Conservation (phyloP, 1,140 invertebrate species). For the Tenebrio molitor region DNA sequence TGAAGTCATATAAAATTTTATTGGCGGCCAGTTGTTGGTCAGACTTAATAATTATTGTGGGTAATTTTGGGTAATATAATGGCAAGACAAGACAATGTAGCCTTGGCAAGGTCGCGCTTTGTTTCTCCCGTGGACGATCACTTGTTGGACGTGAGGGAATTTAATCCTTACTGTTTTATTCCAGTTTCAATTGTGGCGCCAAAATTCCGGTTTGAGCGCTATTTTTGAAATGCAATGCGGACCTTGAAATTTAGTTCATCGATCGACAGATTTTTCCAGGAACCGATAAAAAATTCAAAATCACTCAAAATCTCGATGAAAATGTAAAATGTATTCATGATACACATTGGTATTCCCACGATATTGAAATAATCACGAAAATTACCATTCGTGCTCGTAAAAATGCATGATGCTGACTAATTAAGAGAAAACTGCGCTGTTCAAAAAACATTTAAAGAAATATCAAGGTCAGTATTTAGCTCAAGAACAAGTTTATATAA, state of each 20-base stretch:
- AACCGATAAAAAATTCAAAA: not conserved
- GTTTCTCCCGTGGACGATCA: not conserved
- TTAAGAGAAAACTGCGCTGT: conserved; percentile 30
- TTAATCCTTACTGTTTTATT: not conserved
- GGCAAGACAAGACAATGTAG: conserved; percentile 7
- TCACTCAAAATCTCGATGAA: too few relatives aligned
- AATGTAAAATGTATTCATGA: too few relatives aligned
- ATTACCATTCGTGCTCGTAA: not conserved
- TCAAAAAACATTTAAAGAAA: conserved; percentile 22
- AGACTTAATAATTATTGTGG: not conserved
- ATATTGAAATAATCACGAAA: not conserved
- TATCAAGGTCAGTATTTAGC: conserved; percentile 34
- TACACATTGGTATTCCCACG: not conserved
- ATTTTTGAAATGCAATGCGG: not conserved
- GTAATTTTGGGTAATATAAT: conserved; percentile 16
- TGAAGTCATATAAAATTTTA: conserved; percentile 28
- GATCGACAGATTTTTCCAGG: not conserved
- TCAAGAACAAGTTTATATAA: conserved; percentile 29
- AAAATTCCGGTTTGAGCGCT: not conserved
- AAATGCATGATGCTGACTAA: conserved; percentile 14
- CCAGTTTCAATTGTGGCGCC: not conserved
- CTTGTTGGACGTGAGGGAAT: conserved; percentile 1
- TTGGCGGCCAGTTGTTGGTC: conserved; percentile 3
- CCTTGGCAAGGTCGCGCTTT: conserved; percentile 38
- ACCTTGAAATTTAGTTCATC: not conserved